phyloP scores from a whole-genome alignment of 2,888 invertebrate species.

The Lampropteryx suffumata region DNA sequence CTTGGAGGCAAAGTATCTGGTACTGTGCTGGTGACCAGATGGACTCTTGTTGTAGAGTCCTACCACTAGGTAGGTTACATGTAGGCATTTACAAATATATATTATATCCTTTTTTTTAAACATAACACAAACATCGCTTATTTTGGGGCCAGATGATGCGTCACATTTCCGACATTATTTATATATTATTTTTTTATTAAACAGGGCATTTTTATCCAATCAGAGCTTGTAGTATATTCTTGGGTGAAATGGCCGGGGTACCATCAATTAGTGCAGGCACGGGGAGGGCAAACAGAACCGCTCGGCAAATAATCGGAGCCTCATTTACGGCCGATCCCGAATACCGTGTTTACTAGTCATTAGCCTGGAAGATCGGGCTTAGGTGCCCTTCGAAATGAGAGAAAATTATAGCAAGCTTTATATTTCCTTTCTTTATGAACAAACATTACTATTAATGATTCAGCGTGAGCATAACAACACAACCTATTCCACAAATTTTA shows the following conservation, averaged over 20 bases:
- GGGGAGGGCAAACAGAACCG: slow-evolving; percentile 53
- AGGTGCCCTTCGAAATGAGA: slow-evolving; percentile 20
- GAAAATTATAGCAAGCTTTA: background rate
- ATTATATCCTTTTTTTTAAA: no score
- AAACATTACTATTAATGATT: no score
- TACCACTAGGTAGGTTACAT: no score
- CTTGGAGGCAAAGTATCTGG: no score
- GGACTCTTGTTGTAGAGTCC: no score
- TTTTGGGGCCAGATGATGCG: no score
- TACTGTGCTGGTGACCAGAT: no score
- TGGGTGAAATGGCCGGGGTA: slow-evolving; percentile 47
- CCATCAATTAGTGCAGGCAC: slow-evolving; percentile 73
- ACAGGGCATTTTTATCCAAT: background rate
- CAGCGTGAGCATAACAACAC: no score
- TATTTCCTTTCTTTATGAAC: background rate
- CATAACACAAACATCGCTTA: no score
- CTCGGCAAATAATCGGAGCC: slow-evolving; percentile 69
- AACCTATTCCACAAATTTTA: no score
- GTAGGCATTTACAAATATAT: no score
- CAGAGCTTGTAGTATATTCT: slow-evolving; percentile 12
- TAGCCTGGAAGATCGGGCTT: slow-evolving; percentile 57
- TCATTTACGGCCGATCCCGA: slow-evolving; percentile 58
- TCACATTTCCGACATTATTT: no score
- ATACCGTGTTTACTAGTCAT: slow-evolving; percentile 70
- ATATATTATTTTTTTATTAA: background rate